Percentiles rank a stretch among this genome's conserved stretches.
phyloP scores from a whole-genome alignment of 2,888 invertebrate species.

The Euzophera pinguis region DNA sequence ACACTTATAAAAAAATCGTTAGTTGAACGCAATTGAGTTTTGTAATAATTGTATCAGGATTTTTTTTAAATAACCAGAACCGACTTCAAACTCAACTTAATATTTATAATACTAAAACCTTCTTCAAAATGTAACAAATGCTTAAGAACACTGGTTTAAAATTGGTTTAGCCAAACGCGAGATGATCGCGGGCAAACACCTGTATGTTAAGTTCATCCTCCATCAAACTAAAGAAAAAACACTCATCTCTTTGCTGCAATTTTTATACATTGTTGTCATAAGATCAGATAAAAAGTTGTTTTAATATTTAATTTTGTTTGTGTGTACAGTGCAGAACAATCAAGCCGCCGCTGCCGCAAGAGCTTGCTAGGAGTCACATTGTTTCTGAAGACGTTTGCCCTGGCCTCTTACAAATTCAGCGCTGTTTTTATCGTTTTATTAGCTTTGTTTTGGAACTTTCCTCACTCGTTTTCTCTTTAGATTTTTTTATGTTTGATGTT shows the following conservation, averaged over 20 bases:
- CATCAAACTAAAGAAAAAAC: neutral
- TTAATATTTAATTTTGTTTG: slow-evolving; percentile 32
- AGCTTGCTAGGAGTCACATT: slow-evolving; percentile 51
- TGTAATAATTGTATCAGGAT: too few species aligned
- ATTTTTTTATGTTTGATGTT: slow-evolving; percentile 55
- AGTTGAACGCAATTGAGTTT: too few species aligned
- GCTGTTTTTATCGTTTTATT: slow-evolving; percentile 64
- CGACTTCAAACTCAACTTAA: too few species aligned
- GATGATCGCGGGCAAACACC: too few species aligned
- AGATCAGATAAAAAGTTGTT: slow-evolving; percentile 32
- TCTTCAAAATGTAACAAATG: too few species aligned
- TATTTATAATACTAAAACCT: too few species aligned
- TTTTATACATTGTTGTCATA: slow-evolving; percentile 10
- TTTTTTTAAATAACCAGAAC: too few species aligned
- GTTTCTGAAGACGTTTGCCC: slow-evolving; percentile 54
- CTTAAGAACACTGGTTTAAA: too few species aligned
- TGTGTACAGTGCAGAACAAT: slow-evolving; percentile 42
- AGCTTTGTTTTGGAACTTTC: slow-evolving; percentile 59
- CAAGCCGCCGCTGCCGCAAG: slow-evolving; percentile 33
- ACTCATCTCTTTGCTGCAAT: neutral
- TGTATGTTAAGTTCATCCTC: too few species aligned
- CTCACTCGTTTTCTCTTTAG: slow-evolving; percentile 45
- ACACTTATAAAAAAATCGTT: too few species aligned
- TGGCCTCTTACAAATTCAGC: slow-evolving; percentile 56
- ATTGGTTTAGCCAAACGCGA: too few species aligned